Conservation (phyloP, 2,888 invertebrate species). For the Chesias legatella region DNA sequence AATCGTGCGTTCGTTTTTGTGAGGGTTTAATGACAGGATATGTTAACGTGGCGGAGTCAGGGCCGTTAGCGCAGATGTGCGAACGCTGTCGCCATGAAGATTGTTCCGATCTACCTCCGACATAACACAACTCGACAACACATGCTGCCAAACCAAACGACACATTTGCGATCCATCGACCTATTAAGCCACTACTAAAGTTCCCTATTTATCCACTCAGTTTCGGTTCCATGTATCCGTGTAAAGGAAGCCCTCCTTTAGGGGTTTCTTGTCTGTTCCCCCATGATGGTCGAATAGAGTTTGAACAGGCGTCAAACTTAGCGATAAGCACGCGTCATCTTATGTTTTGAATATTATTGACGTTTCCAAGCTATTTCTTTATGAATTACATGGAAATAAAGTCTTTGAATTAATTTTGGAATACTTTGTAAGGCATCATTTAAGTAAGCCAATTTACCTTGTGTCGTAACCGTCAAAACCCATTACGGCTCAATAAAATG, state of each 20-base stretch:
- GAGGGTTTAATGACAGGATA: slow-evolving; percentile 73
- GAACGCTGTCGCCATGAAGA: slow-evolving; percentile 54
- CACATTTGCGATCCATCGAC: slow-evolving; percentile 20
- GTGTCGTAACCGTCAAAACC: slow-evolving; percentile 1
- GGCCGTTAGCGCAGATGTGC: slow-evolving; percentile 64
- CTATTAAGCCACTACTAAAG: no score
- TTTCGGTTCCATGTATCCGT: background rate
- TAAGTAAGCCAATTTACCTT: background rate
- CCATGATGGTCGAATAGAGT: no score
- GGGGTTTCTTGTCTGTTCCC: no score
- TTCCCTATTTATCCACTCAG: no score
- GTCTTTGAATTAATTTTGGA: no score
- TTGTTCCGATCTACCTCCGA: slow-evolving; percentile 55
- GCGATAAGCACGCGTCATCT: no score
- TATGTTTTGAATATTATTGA: no score
- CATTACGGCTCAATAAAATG: slow-evolving; percentile 8
- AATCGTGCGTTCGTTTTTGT: slow-evolving; percentile 52
- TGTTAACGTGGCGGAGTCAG: slow-evolving; percentile 54
- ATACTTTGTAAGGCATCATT: no score
- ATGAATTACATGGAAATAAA: no score
- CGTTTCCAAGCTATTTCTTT: no score
- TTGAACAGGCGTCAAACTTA: no score
- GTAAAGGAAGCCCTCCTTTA: no score
- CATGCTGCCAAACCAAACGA: slow-evolving; percentile 36
- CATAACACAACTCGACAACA: slow-evolving; percentile 47